Percentiles rank a stretch among this genome's conserved stretches.
Conservation (phyloP, 2,888 invertebrate genomes). For the Alcis repandata region DNA sequence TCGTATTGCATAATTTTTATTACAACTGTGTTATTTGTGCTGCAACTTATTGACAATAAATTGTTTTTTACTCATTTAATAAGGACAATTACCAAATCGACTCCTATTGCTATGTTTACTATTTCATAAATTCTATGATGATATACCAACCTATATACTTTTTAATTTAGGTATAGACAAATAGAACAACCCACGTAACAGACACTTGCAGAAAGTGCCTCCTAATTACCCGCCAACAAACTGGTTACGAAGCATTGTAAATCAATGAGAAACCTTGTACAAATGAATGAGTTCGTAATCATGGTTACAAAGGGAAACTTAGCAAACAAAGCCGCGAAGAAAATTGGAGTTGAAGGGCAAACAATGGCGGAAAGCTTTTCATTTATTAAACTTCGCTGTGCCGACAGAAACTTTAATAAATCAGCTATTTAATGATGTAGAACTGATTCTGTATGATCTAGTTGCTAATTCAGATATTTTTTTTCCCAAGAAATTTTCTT, state of each 20-base stretch:
- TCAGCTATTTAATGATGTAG: background rate
- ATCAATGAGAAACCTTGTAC: slow-evolving; percentile 18
- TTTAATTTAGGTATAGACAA: background rate
- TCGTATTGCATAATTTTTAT: too few relatives aligned
- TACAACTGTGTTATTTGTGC: too few relatives aligned
- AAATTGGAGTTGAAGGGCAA: slow-evolving; percentile 31
- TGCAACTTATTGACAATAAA: too few relatives aligned
- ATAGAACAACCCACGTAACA: too few relatives aligned
- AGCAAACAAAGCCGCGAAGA: slow-evolving; percentile 32
- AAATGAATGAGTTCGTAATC: slow-evolving; percentile 24
- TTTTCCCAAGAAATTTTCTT: too few relatives aligned
- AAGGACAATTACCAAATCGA: too few relatives aligned
- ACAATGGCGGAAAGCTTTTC: slow-evolving; percentile 30
- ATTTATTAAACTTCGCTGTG: slow-evolving; percentile 18
- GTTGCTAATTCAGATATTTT: too few relatives aligned
- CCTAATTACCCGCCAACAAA: slow-evolving; percentile 7
- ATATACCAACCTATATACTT: too few relatives aligned
- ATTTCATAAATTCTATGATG: too few relatives aligned
- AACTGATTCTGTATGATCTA: too few relatives aligned
- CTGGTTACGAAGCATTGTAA: slow-evolving; percentile 17
- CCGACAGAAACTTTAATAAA: background rate
- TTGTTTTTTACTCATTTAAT: too few relatives aligned
- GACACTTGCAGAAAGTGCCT: background rate
- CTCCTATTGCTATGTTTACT: too few relatives aligned
- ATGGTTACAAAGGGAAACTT: slow-evolving; percentile 28